These are phyloP conservation scores for Aphelenchoides besseyi DNA, from an alignment of 1,140 invertebrate genomes.

Conservation along the genomic window DNA sequence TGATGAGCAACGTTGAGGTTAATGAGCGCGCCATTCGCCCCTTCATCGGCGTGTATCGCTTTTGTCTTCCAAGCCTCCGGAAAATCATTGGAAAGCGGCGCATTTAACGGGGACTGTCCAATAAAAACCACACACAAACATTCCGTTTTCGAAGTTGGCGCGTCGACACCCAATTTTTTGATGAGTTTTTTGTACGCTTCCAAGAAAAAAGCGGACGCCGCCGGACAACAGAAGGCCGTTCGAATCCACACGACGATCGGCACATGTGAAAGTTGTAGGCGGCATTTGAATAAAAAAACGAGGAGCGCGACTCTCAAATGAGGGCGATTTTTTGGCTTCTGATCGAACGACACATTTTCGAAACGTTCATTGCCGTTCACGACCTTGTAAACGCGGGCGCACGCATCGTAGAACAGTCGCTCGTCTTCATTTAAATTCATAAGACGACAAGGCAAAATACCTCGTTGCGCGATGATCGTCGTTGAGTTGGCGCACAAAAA, in stretches of 20 bases:
- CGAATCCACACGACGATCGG: no score
- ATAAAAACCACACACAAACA: neutral
- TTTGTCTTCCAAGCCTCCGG: neutral
- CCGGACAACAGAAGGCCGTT: constrained; percentile 2
- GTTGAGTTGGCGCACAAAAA: no score
- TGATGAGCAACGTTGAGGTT: neutral
- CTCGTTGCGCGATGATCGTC: no score
- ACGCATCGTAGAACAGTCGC: no score
- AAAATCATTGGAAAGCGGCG: neutral
- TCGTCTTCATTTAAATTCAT: no score
- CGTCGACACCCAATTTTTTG: neutral
- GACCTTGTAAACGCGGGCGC: no score
- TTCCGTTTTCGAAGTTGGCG: neutral
- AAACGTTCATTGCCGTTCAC: no score
- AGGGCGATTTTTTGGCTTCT: no score
- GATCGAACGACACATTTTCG: no score
- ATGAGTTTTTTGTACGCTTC: neutral
- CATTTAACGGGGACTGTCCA: neutral
- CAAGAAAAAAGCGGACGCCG: neutral
- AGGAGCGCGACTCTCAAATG: no score
- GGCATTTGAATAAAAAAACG: constrained; percentile 1
- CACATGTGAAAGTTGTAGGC: no score
- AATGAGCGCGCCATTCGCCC: constrained; percentile 1
- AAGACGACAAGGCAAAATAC: no score
- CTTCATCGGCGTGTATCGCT: neutral